These are phyloP conservation scores for Drosophila busckii DNA, from an alignment of 1,140 invertebrate genomes.

Conservation along the genomic window DNA sequence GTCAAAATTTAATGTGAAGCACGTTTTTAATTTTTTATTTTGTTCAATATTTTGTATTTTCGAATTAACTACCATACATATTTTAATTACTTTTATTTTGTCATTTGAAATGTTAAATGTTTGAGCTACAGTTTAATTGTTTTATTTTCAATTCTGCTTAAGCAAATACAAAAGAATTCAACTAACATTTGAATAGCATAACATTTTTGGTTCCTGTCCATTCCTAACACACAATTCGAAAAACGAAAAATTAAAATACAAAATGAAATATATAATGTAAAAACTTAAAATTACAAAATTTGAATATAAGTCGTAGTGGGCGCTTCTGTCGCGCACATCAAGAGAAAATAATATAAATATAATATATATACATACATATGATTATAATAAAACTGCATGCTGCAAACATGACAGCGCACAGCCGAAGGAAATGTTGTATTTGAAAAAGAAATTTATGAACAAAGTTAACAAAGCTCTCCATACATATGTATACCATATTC, in stretches of 20 bases:
- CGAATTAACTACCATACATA: slow-evolving; percentile 40
- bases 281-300: slow-evolving; percentile 23
- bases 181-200: slow-evolving; percentile 71
- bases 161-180: slow-evolving; percentile 48
- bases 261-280: slow-evolving; percentile 6
- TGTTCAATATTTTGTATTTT: slow-evolving; percentile 27
- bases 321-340: slow-evolving; percentile 1
- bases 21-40: slow-evolving; percentile 22
- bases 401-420: slow-evolving; percentile 55
- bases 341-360: slow-evolving; percentile 9
- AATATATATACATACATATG: slow-evolving; percentile 16
- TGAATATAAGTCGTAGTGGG: slow-evolving; percentile 18
- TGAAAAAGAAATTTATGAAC: not conserved
- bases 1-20: slow-evolving; percentile 40
- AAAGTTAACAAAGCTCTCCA: not conserved
- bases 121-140: slow-evolving; percentile 36
- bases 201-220: slow-evolving; percentile 60
- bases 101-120: slow-evolving; percentile 35
- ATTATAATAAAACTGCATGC: slow-evolving; percentile 42
- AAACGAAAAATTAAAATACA: slow-evolving; percentile 20
- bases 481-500: too few relatives aligned
- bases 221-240: slow-evolving; percentile 20
- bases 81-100: slow-evolving; percentile 16
- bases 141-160: slow-evolving; percentile 26
- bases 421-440: slow-evolving; percentile 54